Conservation (phyloP, 1,140 invertebrate genomes). For the Aphaenogaster ashmeadi region DNA sequence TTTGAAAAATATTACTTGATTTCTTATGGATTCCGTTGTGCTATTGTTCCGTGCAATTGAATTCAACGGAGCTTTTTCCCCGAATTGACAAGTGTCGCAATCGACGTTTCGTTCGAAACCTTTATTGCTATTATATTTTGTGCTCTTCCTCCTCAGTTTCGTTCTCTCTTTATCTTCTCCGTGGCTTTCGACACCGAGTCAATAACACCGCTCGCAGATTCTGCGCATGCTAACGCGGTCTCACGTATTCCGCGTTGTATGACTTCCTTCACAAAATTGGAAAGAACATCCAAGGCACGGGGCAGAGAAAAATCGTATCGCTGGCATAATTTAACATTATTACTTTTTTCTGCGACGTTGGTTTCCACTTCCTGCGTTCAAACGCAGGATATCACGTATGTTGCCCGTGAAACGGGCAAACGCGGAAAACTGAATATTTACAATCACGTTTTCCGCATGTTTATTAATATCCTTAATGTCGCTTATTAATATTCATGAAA, state of each 20-base stretch:
- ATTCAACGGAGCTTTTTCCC: neutral
- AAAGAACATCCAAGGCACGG: neutral
- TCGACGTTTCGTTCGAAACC: neutral
- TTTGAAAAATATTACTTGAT: neutral
- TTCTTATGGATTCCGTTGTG: neutral
- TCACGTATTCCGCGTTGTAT: neutral
- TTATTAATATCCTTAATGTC: conserved; percentile 25
- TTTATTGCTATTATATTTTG: neutral
- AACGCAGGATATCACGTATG: neutral
- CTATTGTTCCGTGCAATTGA: neutral
- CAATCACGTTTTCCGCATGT: neutral
- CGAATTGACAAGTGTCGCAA: neutral
- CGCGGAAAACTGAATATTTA: conserved; percentile 13
- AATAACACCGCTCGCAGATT: conserved; percentile 49
- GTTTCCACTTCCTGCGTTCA: neutral
- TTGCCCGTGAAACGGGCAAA: neutral
- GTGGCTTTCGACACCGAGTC: conserved; percentile 32
- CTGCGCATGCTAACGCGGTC: conserved; percentile 46
- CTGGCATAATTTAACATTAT: conserved; percentile 5
- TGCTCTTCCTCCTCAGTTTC: neutral
- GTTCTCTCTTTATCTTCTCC: conserved; percentile 28
- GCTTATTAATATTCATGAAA: conserved; percentile 41
- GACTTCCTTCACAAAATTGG: conserved; percentile 21
- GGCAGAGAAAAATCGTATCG: neutral
- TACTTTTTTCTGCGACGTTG: neutral